Evolutionary conservation across 1,140 invertebrate genomes (phyloP), one percentile per base, ranked within the genome.

Genomic region (Rhagoletis zephyria): DNA sequence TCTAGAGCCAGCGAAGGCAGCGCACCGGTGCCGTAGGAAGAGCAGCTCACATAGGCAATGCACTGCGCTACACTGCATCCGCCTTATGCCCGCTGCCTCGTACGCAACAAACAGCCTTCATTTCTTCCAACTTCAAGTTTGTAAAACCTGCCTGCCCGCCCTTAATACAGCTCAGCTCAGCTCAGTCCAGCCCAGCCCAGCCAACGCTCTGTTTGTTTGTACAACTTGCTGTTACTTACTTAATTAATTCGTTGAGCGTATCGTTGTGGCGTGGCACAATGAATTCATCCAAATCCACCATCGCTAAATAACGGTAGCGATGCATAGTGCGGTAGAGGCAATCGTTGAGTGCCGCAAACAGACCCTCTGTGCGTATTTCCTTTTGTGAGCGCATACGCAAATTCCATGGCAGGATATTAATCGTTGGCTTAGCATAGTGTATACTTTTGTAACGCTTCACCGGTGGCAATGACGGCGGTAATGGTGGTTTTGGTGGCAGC

Each of bases 261-360:
- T 95, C 93, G 89, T 97, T 96, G 87, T 96, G 94, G 61, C 96
- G 95, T 1, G 98, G 97, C 88, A 98, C 94, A 88, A 98, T 97
- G 90, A 97, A 97, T 93, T 99, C 98, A 91, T 99, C 98, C 86
- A 98, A 94, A 93, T 99, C 98, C 19, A 98, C 96, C 56, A 98
- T 95, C 1, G 97, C 95, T 14, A 98, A 94, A 93, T 97, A 97
- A 63, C 96, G 95, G 88, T 95, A 97, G 14, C 93, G 94, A 88
- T 97, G 96, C 96, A 98, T 97, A 42, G 96, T 97, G 88, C 98
- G 94, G 93, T 98, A 98, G 61, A 98, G 94, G 92, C 98, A 99
- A 94, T 99, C 97, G 93, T 99, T 98, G 64, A 98, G 95, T 0
- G 97, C 97, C 0, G 97, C 97, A 91, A 98, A 98, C 70, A 98